A percentile compares a stretch with the other conserved stretches of the same genome.
These are phyloP conservation scores for Chesias legatella DNA, from an alignment of 2,888 invertebrate species.

Conservation along the genomic window DNA sequence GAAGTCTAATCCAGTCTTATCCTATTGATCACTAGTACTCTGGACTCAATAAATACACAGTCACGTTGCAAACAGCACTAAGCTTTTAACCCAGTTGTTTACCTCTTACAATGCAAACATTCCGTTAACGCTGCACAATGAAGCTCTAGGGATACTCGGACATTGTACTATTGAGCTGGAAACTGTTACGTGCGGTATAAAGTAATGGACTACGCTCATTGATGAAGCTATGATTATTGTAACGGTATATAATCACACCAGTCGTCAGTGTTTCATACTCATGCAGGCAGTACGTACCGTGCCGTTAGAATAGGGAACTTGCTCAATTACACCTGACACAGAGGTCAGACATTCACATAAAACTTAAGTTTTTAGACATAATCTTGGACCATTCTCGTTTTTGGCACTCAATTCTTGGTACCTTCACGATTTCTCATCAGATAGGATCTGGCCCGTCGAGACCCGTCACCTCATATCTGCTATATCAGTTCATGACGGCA, in stretches of 20 bases:
- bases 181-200: neutral
- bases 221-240: slow-evolving; percentile 29
- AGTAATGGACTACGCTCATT: slow-evolving; percentile 9
- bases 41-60: slow-evolving; percentile 25
- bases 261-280: slow-evolving; percentile 24
- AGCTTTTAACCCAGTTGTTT: slow-evolving; percentile 66
- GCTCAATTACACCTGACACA: slow-evolving; percentile 23
- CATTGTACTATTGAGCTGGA: slow-evolving; percentile 32
- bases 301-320: slow-evolving; percentile 23
- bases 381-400: slow-evolving; percentile 6
- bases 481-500: slow-evolving; percentile 37
- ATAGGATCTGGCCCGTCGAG: slow-evolving; percentile 24
- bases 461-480: slow-evolving; percentile 31
- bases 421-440: slow-evolving; percentile 9
- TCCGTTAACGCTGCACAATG: slow-evolving; percentile 46
- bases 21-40: slow-evolving; percentile 31
- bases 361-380: slow-evolving; percentile 1
- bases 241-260: slow-evolving; percentile 29
- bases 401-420: slow-evolving; percentile 4
- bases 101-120: slow-evolving; percentile 51
- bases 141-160: slow-evolving; percentile 36
- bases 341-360: slow-evolving; percentile 17
- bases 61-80: slow-evolving; percentile 45
- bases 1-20: slow-evolving; percentile 14
- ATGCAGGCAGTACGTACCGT: slow-evolving; percentile 17